Conservation (phyloP, 2,113 vertebrate genomes). For the Periophthalmodon schlosseri region DNA sequence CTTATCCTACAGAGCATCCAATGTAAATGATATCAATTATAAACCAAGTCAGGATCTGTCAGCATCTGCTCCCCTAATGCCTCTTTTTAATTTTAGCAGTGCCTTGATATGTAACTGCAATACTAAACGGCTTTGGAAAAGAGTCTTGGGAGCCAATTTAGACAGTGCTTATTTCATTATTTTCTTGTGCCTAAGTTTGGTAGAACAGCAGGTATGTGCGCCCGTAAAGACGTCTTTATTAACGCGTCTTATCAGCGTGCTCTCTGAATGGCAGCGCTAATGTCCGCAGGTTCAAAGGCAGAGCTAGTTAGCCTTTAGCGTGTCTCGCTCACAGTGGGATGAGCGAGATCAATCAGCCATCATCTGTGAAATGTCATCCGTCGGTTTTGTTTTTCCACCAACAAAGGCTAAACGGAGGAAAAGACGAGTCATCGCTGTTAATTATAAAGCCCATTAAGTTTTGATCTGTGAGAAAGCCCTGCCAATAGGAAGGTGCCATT, state of each 20-base stretch:
- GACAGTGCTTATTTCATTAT: not conserved
- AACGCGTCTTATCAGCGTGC: slow-evolving; percentile 23
- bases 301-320: slow-evolving; percentile 56
- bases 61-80: slow-evolving; percentile 8
- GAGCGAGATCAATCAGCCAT: slow-evolving; percentile 65
- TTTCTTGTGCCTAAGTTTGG: slow-evolving; percentile 8
- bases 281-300: slow-evolving; percentile 55
- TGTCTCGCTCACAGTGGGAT: slow-evolving; percentile 55
- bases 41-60: slow-evolving; percentile 10
- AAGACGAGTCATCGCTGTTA: slow-evolving; percentile 62
- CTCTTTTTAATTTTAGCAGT: slow-evolving; percentile 9
- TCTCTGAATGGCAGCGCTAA: slow-evolving; percentile 46
- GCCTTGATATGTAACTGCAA: slow-evolving; percentile 10
- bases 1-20: slow-evolving; percentile 4
- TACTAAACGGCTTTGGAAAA: not conserved
- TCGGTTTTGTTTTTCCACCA: slow-evolving; percentile 51
- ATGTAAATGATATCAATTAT: slow-evolving; percentile 18
- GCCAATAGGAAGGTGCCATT: slow-evolving; percentile 61
- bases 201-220: slow-evolving; percentile 15
- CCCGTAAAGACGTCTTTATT: slow-evolving; percentile 40
- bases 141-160: not conserved
- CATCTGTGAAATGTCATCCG: slow-evolving; percentile 74
- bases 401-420: slow-evolving; percentile 58
- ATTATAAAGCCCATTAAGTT: slow-evolving; percentile 73
- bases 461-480: slow-evolving; percentile 50